A percentile compares a stretch with the other conserved stretches of the same genome.
These are phyloP conservation scores for Eubucco bourcierii DNA, from an alignment of 2,113 vertebrate species.

Conservation along the genomic window DNA sequence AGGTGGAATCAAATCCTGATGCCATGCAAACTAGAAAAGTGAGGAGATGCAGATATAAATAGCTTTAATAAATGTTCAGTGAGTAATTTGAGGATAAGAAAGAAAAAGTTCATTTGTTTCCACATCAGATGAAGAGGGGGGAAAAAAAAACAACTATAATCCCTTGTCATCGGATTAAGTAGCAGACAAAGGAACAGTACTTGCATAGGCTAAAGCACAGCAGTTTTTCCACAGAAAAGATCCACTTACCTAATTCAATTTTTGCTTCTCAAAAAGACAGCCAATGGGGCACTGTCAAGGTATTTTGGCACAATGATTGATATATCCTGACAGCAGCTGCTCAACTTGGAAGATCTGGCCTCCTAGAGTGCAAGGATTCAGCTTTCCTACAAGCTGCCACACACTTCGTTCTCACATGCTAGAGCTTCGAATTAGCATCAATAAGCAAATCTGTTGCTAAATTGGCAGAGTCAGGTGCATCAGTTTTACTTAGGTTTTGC, in stretches of 20 bases:
- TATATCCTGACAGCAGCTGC: neutral
- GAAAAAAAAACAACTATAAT: neutral
- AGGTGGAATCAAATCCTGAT: neutral
- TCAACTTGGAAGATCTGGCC: constrained; percentile 7
- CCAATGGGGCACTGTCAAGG: neutral
- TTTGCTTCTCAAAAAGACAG: neutral
- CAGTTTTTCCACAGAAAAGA: neutral
- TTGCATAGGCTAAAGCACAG: neutral
- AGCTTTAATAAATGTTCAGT: neutral
- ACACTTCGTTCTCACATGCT: neutral
- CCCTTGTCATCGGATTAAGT: neutral
- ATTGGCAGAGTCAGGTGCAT: neutral
- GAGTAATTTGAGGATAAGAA: neutral
- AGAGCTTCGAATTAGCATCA: neutral
- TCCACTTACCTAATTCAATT: neutral
- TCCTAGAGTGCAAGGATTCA: neutral
- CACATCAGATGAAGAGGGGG: neutral
- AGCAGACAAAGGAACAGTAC: neutral
- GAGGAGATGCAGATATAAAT: neutral
- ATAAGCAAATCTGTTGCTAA: neutral
- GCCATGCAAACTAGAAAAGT: neutral
- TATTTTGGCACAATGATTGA: neutral
- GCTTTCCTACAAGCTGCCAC: neutral
- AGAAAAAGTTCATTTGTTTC: neutral
- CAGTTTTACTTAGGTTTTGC: neutral